Evolutionary conservation across 2,797 vertebrate species (phyloP), one percentile per base, ranked within the genome.

Genomic region (Hemibagrus guttatus): DNA sequence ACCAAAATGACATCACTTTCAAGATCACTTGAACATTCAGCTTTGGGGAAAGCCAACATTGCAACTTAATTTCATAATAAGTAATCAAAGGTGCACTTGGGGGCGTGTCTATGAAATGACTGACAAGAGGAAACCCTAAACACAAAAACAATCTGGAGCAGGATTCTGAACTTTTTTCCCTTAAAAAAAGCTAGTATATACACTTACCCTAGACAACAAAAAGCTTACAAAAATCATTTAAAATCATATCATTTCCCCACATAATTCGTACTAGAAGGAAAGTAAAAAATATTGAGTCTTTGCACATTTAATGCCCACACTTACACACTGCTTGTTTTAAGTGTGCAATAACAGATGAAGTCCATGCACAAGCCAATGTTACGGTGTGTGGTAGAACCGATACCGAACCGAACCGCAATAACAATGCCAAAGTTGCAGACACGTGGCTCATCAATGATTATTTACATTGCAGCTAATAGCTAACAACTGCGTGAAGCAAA

Each of bases 361-460:
- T 19, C 16, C 42, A 12, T 64, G 42, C 63, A 82, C 61, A 66
- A 35, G 46, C 9, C 2, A 23, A 52, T 14, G 46, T 19, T 52
- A 7, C 0, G 23, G 11, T 75, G 23, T 75, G 46, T 12, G 72
- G 26, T 64, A 0, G 42, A 49, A 19, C 52, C n/a, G 54, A 72
- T 31, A 21, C 13, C n/a, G 11, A 9, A 78, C n/a, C 23, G 59
- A 54, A 64, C 21, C n/a, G 46, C 56, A 87, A 75, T 13, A 81
- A 88, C 31, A 81, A 86, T 75, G 69, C 42, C 59, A 83, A 61
- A 86, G 81, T 72, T 90, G 68, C 26, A 90, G 84, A 88, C 86
- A 90, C 88, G 84, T 89, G 85, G 85, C 88, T 68, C 81, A 75
- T 85, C 78, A 80, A 14, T 81, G 76, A 88, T 84, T 89, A 86